Conservation (phyloP, 2,797 vertebrate genomes). For the Margarornis squamiger region DNA sequence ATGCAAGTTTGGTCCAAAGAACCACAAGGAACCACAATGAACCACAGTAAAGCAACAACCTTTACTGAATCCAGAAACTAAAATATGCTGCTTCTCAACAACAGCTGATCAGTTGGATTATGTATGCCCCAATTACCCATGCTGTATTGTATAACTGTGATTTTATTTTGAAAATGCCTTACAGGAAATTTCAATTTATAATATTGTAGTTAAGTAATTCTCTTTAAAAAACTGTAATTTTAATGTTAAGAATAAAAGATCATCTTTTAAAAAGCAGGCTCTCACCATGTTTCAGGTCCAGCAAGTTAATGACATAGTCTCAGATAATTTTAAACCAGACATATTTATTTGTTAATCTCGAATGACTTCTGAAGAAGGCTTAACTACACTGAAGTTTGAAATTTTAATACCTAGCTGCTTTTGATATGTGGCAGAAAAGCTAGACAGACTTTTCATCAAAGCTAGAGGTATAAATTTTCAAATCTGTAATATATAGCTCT, state of each 20-base stretch:
- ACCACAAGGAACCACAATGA: not conserved
- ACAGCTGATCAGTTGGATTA: not conserved
- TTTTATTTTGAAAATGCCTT: not conserved
- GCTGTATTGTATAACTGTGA: not conserved
- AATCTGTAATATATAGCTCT: not conserved
- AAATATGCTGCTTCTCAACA: not conserved
- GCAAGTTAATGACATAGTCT: not conserved
- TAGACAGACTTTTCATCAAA: slow-evolving; percentile 15
- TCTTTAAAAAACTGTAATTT: not conserved
- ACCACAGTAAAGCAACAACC: accelerated
- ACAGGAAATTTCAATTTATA: not conserved
- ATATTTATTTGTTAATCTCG: not conserved
- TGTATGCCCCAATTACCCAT: not conserved
- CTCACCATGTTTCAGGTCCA: not conserved
- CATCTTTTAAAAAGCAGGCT: not conserved
- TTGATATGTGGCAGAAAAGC: not conserved
- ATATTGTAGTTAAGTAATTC: not conserved
- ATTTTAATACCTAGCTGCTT: slow-evolving; percentile 8
- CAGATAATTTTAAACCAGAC: not conserved
- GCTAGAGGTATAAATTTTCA: not conserved
- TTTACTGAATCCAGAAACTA: not conserved
- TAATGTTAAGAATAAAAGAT: not conserved
- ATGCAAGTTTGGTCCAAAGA: not conserved
- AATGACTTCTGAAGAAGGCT: not conserved
- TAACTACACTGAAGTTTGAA: slow-evolving; percentile 7